phyloP scores from a whole-genome alignment of 2,888 invertebrate species.

The Metallyticus violacea region DNA sequence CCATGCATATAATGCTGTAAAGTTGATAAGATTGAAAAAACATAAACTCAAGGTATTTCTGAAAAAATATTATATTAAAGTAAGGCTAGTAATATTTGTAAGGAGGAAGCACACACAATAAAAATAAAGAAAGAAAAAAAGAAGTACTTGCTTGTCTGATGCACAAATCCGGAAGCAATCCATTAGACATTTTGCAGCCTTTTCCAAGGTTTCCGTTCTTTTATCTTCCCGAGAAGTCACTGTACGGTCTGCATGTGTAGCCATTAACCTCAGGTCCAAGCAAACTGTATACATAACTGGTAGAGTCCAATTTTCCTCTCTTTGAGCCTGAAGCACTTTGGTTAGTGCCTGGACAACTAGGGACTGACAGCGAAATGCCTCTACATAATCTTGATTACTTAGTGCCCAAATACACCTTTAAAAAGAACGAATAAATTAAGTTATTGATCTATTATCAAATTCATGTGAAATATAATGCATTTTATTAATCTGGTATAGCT shows the following conservation, averaged over 20 bases:
- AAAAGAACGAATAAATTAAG: not conserved
- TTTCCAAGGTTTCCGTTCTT: conserved; percentile 72
- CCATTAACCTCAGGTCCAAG: conserved; percentile 82
- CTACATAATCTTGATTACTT: conserved; percentile 49
- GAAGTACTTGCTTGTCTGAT: conserved; percentile 69
- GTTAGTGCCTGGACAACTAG: conserved; percentile 73
- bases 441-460: not conserved
- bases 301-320: conserved; percentile 97
- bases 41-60: no score
- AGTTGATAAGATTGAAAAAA: no score
- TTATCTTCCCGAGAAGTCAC: conserved; percentile 42
- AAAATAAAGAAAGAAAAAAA: not conserved
- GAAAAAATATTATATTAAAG: no score
- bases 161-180: conserved; percentile 93
- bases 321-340: conserved; percentile 79
- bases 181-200: conserved; percentile 90
- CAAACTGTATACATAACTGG: conserved; percentile 89
- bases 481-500: no score
- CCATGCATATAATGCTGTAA: no score
- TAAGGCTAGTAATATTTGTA: no score
- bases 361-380: conserved; percentile 77
- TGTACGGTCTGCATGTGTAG: conserved; percentile 71
- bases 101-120: not conserved
- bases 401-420: conserved; percentile 54
- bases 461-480: no score